Base-by-base conservation (phyloP, 1,140 invertebrate species). In the Bacillus rossius region DNA sequence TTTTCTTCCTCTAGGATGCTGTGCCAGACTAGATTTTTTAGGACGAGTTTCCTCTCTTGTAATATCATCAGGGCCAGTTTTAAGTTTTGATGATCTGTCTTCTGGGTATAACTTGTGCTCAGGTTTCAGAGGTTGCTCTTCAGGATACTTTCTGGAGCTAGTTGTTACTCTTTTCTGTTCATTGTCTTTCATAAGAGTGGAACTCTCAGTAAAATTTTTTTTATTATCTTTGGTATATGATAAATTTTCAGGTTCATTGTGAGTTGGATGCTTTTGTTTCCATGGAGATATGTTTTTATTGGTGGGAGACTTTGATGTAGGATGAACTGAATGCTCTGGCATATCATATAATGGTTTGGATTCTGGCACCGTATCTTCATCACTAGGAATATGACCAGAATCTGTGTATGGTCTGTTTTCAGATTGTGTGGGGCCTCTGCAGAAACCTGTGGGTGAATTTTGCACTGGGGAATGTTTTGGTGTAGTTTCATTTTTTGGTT, bases 31-130 rank as follows among this genome's bases (percentile, higher is more conserved):
- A 17, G 53, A 7, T 56, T 54, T 47, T 56, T 53, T 45, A 22
- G 43, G 17, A 40, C 17, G 22, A 40, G 41, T 34, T 55, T 51
- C 34, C 14, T 45, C 42, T 56, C 56, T 60, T 8, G 56, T 50
- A 20, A 23, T 59, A 43, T 60, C 43, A 14, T 23, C 42, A 26
- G 43, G 25, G 47, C 20, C 26, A 19, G n/a, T 60, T 34, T 50
- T 57, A 42, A 17, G 16, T 29, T 57, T 51, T 37, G 59, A 48
- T 23, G 55, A 50, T 48, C 34, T 25, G 49, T 25, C 23, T 43
- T 48, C 55, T 23, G 47, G 16, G 22, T 38, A 52, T 2, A 43
- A 41, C 43, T 41, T 49, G 26, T 38, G 49, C 16, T 49, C 50
- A 13, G 22, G 55, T 8, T 38, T 23, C 23, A 45, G 40, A 19